Evolutionary conservation across 2,797 vertebrate genomes (phyloP).

Genomic region (Hozukius guyotensis): DNA sequence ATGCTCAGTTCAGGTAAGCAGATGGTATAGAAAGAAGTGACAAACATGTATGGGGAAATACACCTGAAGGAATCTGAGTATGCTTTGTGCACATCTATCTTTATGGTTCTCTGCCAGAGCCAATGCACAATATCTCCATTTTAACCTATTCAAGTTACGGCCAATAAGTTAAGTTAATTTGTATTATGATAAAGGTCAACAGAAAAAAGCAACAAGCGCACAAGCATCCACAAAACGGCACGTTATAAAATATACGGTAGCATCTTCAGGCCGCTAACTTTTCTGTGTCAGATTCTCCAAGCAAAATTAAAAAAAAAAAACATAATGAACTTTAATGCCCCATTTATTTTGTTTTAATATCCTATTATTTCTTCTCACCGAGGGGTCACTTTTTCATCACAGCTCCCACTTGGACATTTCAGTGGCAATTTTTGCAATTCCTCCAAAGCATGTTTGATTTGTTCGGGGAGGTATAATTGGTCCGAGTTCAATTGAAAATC

Average conservation of each 20-base stretch:
- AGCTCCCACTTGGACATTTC: conserved; percentile 27
- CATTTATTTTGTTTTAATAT: conserved; percentile 30
- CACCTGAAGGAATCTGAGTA: conserved; percentile 13
- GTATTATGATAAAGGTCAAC: neutral
- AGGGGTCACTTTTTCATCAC: conserved; percentile 18
- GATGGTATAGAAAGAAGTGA: conserved; percentile 43
- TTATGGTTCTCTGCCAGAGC: neutral
- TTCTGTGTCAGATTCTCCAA: neutral
- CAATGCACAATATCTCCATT: neutral
- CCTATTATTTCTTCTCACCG: conserved; percentile 28
- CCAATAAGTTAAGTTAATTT: neutral
- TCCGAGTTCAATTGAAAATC: neutral
- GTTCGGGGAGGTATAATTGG: too few relatives aligned
- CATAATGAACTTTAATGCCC: conserved; percentile 29
- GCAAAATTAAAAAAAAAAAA: too few relatives aligned
- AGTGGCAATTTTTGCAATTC: neutral
- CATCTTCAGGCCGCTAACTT: neutral
- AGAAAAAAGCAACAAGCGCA: neutral
- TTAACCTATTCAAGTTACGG: neutral
- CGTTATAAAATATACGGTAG: neutral
- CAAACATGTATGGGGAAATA: conserved; percentile 14
- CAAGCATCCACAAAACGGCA: neutral
- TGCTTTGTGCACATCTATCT: conserved; percentile 13
- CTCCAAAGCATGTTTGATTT: neutral
- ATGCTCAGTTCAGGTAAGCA: conserved; percentile 57